Evolutionary conservation across 2,888 invertebrate genomes (phyloP).

Genomic region (Bellardia pandia): DNA sequence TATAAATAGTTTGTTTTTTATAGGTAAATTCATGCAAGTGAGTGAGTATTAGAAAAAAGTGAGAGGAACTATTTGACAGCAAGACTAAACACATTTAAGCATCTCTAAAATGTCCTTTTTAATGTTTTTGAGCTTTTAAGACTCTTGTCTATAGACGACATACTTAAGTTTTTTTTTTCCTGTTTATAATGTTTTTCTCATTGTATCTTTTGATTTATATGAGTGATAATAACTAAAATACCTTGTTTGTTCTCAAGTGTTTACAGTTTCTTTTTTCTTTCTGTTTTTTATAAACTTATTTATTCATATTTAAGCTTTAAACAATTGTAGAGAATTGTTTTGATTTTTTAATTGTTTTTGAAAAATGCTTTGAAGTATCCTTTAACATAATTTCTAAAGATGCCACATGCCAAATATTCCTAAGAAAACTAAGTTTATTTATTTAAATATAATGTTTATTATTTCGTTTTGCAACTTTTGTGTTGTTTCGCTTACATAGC

Average conservation of each 20-base stretch:
- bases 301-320: neutral
- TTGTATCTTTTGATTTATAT: constrained; percentile 2
- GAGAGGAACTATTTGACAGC: neutral
- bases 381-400: too few species aligned
- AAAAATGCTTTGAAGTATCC: too few species aligned
- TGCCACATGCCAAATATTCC: too few species aligned
- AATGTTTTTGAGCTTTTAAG: constrained; percentile 37
- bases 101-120: constrained; percentile 12
- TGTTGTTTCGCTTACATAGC: too few species aligned
- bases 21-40: neutral
- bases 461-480: too few species aligned
- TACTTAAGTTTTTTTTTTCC: neutral
- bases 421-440: too few species aligned
- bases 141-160: constrained; percentile 49
- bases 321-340: neutral
- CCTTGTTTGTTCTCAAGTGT: constrained; percentile 18
- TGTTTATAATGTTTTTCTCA: neutral
- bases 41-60: neutral
- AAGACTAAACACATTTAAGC: neutral
- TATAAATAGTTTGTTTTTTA: neutral
- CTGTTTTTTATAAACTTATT: neutral
- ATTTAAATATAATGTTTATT: too few species aligned
- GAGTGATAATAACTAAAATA: constrained; percentile 12
- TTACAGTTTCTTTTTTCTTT: constrained; percentile 1
- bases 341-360: neutral